These are phyloP conservation scores for Gorsachius goisagi DNA, from an alignment of 2,113 vertebrate species.

Conservation along the genomic window DNA sequence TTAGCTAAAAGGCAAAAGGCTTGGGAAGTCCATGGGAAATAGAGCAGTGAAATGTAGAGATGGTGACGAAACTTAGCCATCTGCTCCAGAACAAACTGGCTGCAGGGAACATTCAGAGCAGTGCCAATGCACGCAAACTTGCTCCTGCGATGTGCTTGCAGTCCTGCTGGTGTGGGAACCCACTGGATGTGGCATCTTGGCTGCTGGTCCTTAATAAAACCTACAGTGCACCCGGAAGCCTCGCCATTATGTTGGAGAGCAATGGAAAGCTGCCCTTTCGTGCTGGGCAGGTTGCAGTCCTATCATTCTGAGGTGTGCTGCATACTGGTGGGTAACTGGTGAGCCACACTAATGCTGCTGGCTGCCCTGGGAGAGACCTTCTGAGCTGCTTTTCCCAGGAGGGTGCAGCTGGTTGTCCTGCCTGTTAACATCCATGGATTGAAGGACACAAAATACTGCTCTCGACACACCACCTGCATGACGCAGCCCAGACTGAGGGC, in stretches of 20 bases:
- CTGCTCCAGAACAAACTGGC: neutral
- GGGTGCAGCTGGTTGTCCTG: neutral
- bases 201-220: neutral
- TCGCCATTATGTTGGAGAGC: neutral
- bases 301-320: neutral
- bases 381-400: neutral
- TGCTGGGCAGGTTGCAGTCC: neutral
- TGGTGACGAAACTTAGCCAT: constrained; percentile 15
- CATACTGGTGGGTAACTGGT: neutral
- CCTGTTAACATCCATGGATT: neutral
- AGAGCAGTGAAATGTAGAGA: neutral
- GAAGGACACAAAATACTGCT: neutral
- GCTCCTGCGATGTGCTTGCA: neutral
- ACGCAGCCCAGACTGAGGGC: neutral
- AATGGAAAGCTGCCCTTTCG: neutral
- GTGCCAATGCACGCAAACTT: neutral
- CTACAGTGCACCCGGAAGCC: neutral
- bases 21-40: neutral
- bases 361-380: neutral
- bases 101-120: neutral
- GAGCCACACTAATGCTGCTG: neutral
- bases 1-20: neutral
- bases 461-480: neutral
- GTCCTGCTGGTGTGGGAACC: neutral
- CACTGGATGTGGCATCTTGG: neutral